phyloP scores from a whole-genome alignment of 2,888 invertebrate genomes.

The Pterostichus niger region DNA sequence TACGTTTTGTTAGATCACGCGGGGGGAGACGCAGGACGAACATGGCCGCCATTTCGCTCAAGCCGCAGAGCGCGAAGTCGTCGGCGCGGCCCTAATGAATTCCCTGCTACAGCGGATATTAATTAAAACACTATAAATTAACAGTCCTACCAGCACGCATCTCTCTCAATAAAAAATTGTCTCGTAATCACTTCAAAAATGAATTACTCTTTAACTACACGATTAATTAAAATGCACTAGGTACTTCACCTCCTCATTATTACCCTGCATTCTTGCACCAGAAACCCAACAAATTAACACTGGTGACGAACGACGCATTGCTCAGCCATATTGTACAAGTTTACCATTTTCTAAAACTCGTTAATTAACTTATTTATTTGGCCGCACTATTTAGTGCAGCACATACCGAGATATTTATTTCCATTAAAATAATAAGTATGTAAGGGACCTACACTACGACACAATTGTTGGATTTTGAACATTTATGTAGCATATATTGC shows the following conservation, averaged over 20 bases:
- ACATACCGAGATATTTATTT: too few species aligned
- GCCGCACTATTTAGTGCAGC: too few species aligned
- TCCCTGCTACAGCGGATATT: slow-evolving; percentile 18
- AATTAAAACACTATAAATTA: slow-evolving; percentile 35
- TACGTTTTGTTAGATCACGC: slow-evolving; percentile 45
- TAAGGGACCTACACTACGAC: too few species aligned
- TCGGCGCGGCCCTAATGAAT: slow-evolving; percentile 10
- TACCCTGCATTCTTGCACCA: not conserved
- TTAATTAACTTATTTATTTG: too few species aligned
- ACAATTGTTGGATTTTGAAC: too few species aligned
- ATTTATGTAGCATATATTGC: too few species aligned
- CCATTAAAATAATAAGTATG: too few species aligned
- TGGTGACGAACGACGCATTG: too few species aligned
- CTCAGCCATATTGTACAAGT: too few species aligned
- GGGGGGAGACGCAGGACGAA: not conserved
- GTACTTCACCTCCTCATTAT: not conserved
- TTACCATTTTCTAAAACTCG: too few species aligned
- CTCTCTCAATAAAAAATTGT: slow-evolving; percentile 35
- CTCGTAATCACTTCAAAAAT: slow-evolving; percentile 35
- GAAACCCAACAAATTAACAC: too few species aligned
- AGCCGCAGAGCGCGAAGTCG: too few species aligned
- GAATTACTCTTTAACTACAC: slow-evolving; percentile 8
- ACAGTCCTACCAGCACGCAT: slow-evolving; percentile 11
- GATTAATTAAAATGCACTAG: slow-evolving; percentile 14
- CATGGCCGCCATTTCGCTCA: slow-evolving; percentile 7